Conservation (phyloP, 2,888 invertebrate species). For the Drosophila limbata region DNA sequence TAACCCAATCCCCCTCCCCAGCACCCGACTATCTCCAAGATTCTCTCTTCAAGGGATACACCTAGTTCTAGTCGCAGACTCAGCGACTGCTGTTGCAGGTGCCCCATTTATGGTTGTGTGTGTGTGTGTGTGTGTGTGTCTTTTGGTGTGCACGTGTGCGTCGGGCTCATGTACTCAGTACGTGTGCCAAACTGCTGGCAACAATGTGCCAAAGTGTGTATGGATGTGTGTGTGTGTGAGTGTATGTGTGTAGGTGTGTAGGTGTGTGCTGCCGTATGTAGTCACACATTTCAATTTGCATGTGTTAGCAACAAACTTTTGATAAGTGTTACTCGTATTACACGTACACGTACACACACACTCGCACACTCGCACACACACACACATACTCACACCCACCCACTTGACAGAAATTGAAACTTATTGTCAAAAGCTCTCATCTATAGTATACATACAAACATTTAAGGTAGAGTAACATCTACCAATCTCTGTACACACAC, state of each 20-base stretch:
- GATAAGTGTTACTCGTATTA: conserved; percentile 78
- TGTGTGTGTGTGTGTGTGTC: conserved; percentile 29
- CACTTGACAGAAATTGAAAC: conserved; percentile 66
- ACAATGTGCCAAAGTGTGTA: conserved; percentile 47
- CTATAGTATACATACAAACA: not conserved
- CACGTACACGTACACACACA: conserved; percentile 45
- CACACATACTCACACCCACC: conserved; percentile 7
- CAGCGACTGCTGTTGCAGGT: conserved; percentile 24
- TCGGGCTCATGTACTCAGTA: conserved; percentile 50
- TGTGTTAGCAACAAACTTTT: conserved; percentile 80
- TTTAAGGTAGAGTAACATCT: conserved; percentile 1
- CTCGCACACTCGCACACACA: conserved; percentile 12
- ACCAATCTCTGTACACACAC: conserved; percentile 28
- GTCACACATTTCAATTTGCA: conserved; percentile 82
- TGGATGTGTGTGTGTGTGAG: conserved; percentile 20
- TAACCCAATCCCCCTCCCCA: too few relatives aligned
- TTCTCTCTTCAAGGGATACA: too few relatives aligned
- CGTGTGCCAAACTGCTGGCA: conserved; percentile 64
- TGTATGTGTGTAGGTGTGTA: conserved; percentile 16
- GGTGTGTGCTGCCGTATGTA: conserved; percentile 31
- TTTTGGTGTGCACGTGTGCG: conserved; percentile 44
- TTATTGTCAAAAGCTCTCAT: conserved; percentile 71
- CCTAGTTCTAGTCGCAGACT: conserved; percentile 7
- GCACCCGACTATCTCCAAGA: too few relatives aligned
- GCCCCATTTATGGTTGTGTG: conserved; percentile 6